These are phyloP conservation scores for Athalia cordata DNA, from an alignment of 2,888 invertebrate genomes.

Conservation along the genomic window DNA sequence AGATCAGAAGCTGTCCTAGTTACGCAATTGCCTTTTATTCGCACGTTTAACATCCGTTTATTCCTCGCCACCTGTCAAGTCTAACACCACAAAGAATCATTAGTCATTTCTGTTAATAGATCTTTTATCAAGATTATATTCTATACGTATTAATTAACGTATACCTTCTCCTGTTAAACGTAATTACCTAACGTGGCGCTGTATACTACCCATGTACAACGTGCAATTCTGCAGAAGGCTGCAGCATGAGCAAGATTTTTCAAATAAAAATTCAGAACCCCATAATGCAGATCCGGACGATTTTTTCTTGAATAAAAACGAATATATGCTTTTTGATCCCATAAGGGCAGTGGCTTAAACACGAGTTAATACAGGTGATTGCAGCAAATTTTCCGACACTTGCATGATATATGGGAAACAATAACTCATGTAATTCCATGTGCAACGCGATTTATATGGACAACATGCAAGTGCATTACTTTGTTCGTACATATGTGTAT, in stretches of 20 bases:
- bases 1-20: background rate
- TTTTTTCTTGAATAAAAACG: no score
- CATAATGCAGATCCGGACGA: no score
- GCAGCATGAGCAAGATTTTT: no score
- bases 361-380: background rate
- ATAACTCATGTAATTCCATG: slow-evolving; percentile 51
- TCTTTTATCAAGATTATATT: slow-evolving; percentile 32
- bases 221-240: no score
- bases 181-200: slow-evolving; percentile 4
- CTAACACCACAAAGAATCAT: slow-evolving; percentile 34
- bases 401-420: slow-evolving; percentile 48
- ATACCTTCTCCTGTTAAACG: slow-evolving; percentile 15
- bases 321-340: no score
- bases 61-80: slow-evolving; percentile 12
- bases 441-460: slow-evolving; percentile 55
- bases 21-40: slow-evolving; percentile 6
- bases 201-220: no score
- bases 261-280: no score
- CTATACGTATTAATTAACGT: slow-evolving; percentile 38
- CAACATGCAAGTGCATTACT: slow-evolving; percentile 49
- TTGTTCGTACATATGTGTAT: slow-evolving; percentile 1
- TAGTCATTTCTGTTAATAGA: slow-evolving; percentile 37
- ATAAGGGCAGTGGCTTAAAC: background rate
- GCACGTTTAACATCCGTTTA: slow-evolving; percentile 20
- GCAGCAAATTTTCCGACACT: background rate